Base-by-base conservation (phyloP, 2,113 vertebrate genomes). In the Proterorhinus semilunaris region DNA sequence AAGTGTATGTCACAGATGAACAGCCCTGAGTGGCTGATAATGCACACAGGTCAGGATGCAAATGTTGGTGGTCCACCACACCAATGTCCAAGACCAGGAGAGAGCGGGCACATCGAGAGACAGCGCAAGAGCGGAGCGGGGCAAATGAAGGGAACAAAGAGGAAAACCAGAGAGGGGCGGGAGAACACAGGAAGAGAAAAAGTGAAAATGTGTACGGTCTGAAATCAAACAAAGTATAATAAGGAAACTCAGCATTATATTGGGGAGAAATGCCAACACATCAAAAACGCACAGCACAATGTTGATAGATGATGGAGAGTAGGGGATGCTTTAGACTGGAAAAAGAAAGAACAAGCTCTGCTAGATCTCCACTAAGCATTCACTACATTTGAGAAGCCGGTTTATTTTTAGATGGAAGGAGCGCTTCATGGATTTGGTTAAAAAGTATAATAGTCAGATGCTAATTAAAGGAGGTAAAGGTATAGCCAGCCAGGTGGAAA, bases 1-100 rank as follows among this genome's bases (percentile, higher is more conserved):
- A 90, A 79, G 95, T 94, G 91, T 87, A 95, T 87, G 95, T 94
- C 69, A 94, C 79, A 71, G 94, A 94, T 84, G 92, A 94, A 84
- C 93, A 91, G 89, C 96, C 95, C 89, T 96, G 89, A 81, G 92
- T 95, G 83, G 94, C 95, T 98, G 84, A 75, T 79, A 75, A 89
- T 74, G 76, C 69, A 88, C 68, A 89, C 81, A 81, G 70, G 81
- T 83, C 76, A 53, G 84, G 86, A 76, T 75, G 80, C 64, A 84
- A 81, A 83, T 80, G 89, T 86, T 86, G 82, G 89, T 84, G 89
- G 92, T 85, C 95, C 93, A 90, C 90, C 92, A 92, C 93, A 90
- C 89, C 92, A 94, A 90, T 86, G 90, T 96, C 95, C 96, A 84
- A 90, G 91, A 92, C 90, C 93, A 91, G 92, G 92, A 87, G 69